Conservation (phyloP, 1,140 invertebrate genomes). For the Polypedilum vanderplanki region DNA sequence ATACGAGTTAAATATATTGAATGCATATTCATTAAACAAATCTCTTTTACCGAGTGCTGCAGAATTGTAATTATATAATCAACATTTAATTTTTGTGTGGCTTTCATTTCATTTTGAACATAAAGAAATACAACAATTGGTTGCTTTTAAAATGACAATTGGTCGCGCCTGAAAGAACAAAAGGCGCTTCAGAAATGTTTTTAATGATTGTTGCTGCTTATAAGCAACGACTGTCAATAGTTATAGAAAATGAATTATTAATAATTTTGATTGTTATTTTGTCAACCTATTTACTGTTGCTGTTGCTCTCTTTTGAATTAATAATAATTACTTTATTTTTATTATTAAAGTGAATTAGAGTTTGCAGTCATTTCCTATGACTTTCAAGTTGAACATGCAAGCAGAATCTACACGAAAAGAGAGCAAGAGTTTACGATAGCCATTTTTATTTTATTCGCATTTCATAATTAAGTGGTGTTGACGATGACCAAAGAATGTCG, state of each 20-base stretch:
- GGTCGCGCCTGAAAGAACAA: conserved; percentile 9
- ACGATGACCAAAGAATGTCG: conserved; percentile 17
- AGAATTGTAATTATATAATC: conserved; percentile 19
- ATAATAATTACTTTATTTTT: no score
- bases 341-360: no score
- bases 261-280: no score
- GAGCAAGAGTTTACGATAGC: no score
- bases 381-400: no score
- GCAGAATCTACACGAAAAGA: no score
- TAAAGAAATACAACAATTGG: conserved; percentile 19
- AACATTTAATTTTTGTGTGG: not conserved
- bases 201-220: no score
- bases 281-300: no score
- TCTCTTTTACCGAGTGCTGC: not conserved
- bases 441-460: not conserved
- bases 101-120: not conserved
- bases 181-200: not conserved
- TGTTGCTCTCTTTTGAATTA: no score
- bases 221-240: no score
- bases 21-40: conserved; percentile 1
- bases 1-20: conserved; percentile 16
- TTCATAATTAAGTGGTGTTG: not conserved
- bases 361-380: no score
- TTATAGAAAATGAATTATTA: no score
- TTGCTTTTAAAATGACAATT: conserved; percentile 6